Percentiles rank a stretch among this genome's conserved stretches.
These are phyloP conservation scores for Hyperopisus bebe DNA, from an alignment of 2,113 vertebrate genomes.

Conservation along the genomic window DNA sequence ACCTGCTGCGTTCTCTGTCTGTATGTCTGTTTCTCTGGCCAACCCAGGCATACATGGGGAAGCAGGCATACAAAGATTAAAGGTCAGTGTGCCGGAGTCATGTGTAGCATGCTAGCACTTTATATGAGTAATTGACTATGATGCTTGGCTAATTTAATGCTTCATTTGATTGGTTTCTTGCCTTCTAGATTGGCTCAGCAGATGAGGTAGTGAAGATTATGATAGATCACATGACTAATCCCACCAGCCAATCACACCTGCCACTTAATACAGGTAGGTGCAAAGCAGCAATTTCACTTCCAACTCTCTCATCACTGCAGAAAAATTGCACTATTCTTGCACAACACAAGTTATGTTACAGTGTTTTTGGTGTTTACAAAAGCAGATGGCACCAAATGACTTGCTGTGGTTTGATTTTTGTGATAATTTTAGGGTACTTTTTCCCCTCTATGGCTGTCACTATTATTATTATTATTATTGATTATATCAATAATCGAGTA, in stretches of 20 bases:
- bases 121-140: not conserved
- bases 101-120: not conserved
- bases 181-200: constrained; percentile 61
- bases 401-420: not conserved
- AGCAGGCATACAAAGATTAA: constrained; percentile 77
- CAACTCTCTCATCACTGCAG: not conserved
- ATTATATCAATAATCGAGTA: too few relatives aligned
- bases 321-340: not conserved
- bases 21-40: not conserved
- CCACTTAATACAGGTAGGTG: constrained; percentile 62
- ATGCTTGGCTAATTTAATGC: not conserved
- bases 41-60: constrained; percentile 86
- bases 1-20: not conserved
- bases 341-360: not conserved
- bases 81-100: constrained; percentile 57
- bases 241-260: constrained; percentile 69
- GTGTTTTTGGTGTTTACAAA: not conserved
- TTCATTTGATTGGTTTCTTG: not conserved
- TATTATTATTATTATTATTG: too few relatives aligned
- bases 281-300: not conserved
- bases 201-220: constrained; percentile 75
- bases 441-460: not conserved
- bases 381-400: not conserved
- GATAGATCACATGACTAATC: constrained; percentile 79
- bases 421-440: not conserved